Conservation (phyloP, 2,797 vertebrate species). For the Cossypha heuglini region DNA sequence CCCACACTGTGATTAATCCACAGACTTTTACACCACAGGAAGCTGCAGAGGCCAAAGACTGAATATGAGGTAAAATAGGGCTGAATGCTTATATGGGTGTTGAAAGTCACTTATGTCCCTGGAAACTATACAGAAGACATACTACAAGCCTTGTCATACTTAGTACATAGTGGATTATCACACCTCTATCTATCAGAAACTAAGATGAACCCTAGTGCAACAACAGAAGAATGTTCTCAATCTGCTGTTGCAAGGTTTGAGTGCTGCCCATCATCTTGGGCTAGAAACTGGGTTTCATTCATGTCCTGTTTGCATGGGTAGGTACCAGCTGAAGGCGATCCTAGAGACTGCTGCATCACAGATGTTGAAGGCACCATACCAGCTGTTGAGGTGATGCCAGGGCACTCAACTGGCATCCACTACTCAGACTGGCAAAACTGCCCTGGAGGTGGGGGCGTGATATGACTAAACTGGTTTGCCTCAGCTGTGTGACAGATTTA, state of each 20-base stretch:
- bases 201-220: background rate
- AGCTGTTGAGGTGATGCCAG: background rate
- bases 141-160: background rate
- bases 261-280: background rate
- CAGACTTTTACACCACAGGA: background rate
- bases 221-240: background rate
- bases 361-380: background rate
- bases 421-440: background rate
- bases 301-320: accelerated
- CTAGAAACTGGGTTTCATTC: background rate
- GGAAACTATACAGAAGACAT: background rate
- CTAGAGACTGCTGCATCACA: background rate
- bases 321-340: accelerated
- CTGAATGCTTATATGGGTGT: background rate
- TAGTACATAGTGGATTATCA: background rate
- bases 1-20: background rate
- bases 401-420: background rate
- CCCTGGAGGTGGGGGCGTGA: background rate
- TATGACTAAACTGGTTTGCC: background rate
- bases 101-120: background rate
- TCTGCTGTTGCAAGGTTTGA: background rate
- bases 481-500: background rate
- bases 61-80: background rate
- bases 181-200: background rate
- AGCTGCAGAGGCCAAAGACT: background rate